Conservation (phyloP, 2,888 invertebrate species). For the Notocelia uddmanniana region DNA sequence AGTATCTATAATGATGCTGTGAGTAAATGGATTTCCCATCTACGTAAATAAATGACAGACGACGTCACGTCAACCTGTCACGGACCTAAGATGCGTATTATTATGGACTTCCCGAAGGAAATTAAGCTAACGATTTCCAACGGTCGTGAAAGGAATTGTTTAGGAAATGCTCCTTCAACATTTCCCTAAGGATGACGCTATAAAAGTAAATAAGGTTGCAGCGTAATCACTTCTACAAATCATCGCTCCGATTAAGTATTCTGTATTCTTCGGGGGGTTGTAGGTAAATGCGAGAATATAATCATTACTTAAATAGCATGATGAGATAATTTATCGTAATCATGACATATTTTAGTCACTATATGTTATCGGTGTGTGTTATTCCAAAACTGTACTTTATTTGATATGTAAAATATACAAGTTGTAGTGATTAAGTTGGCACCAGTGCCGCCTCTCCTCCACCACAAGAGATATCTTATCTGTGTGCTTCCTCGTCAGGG, state of each 20-base stretch:
- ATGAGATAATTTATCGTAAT: too few species aligned
- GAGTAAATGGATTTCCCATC: neutral
- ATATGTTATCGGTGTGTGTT: too few species aligned
- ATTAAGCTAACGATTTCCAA: conserved; percentile 55
- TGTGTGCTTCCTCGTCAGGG: too few species aligned
- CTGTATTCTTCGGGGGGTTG: neutral
- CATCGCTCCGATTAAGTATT: conserved; percentile 33
- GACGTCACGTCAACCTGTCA: conserved; percentile 34
- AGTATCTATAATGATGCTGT: neutral
- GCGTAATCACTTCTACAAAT: conserved; percentile 41
- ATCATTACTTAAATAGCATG: neutral
- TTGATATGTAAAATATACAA: too few species aligned
- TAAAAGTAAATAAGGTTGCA: conserved; percentile 44
- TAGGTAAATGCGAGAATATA: neutral
- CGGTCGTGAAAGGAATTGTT: conserved; percentile 55
- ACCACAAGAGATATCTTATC: too few species aligned
- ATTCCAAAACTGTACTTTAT: too few species aligned
- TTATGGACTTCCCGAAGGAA: conserved; percentile 58
- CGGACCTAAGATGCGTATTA: conserved; percentile 48
- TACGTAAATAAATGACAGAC: conserved; percentile 29
- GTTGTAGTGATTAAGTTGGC: too few species aligned
- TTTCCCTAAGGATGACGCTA: conserved; percentile 48
- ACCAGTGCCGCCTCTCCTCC: too few species aligned
- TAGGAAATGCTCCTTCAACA: conserved; percentile 54
- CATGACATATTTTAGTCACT: too few species aligned